Evolutionary conservation across 2,888 invertebrate species (phyloP).

Genomic region (Lasioglossum leucozonium): DNA sequence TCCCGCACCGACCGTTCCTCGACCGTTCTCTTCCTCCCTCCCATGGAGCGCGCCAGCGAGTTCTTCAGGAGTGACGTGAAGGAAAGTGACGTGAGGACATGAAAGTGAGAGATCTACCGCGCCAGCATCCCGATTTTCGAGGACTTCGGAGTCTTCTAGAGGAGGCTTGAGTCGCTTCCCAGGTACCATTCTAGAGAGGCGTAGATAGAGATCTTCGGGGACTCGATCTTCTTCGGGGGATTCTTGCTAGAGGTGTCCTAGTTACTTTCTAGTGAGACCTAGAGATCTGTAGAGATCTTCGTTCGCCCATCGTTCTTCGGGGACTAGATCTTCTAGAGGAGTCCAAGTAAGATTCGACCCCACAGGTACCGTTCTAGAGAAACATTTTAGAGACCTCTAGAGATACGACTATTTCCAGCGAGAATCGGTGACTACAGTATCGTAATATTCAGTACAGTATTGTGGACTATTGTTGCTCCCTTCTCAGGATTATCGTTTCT

Average conservation of each 20-base stretch:
- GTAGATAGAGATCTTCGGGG: neutral
- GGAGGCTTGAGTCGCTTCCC: too few species aligned
- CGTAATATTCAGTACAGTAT: neutral
- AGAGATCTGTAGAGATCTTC: too few species aligned
- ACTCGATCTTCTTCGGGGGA: neutral
- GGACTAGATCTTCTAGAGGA: too few species aligned
- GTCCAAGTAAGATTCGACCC: too few species aligned
- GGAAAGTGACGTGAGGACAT: conserved; percentile 52
- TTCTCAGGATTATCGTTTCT: neutral
- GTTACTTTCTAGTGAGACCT: too few species aligned
- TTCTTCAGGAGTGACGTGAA: conserved; percentile 39
- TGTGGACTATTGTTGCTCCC: neutral
- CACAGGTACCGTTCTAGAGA: too few species aligned
- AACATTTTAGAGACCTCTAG: neutral
- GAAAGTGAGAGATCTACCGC: conserved; percentile 23
- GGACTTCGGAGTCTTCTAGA: neutral
- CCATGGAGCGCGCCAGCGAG: conserved; percentile 6
- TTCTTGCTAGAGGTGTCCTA: too few species aligned
- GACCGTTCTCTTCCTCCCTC: neutral
- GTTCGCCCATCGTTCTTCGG: neutral
- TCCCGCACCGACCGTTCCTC: neutral
- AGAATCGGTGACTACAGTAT: neutral
- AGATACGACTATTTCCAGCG: neutral
- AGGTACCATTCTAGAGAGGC: too few species aligned
- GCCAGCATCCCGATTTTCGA: neutral